These are phyloP conservation scores for Pristionchus maxplancki DNA, from an alignment of 2,888 invertebrate species.

Conservation along the genomic window DNA sequence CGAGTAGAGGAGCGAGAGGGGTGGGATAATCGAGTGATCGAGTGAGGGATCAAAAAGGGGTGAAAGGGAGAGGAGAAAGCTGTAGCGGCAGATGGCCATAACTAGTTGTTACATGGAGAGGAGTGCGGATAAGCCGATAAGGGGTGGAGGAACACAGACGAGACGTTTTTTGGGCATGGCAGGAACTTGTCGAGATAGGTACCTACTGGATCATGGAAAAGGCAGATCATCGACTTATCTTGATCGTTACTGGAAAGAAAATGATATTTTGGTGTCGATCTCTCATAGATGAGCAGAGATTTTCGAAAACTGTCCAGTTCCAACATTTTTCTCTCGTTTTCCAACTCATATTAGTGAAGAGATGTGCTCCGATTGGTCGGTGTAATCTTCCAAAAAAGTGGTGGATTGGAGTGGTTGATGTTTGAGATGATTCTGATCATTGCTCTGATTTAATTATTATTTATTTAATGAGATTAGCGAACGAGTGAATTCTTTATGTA, in stretches of 20 bases:
- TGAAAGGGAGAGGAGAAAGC: background rate
- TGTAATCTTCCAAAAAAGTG: background rate
- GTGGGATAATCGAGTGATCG: background rate
- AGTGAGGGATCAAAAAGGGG: slow-evolving; percentile 4
- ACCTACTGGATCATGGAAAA: no score
- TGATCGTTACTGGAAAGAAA: background rate
- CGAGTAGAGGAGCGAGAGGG: background rate
- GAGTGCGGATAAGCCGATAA: background rate
- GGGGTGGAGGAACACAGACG: background rate
- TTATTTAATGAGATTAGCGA: no score
- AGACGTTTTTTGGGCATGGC: background rate
- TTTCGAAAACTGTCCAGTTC: background rate
- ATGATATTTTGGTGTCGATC: background rate
- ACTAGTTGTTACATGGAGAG: slow-evolving; percentile 35
- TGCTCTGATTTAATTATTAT: no score
- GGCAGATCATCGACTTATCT: no score
- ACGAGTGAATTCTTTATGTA: no score
- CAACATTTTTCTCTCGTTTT: background rate
- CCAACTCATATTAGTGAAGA: background rate
- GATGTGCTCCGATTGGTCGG: background rate
- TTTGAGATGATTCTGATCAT: background rate
- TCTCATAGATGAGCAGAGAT: background rate
- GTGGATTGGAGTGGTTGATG: background rate
- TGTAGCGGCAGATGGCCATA: background rate
- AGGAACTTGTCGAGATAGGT: background rate